phyloP scores from a whole-genome alignment of 1,140 invertebrate genomes.

The Drosophila erecta region DNA sequence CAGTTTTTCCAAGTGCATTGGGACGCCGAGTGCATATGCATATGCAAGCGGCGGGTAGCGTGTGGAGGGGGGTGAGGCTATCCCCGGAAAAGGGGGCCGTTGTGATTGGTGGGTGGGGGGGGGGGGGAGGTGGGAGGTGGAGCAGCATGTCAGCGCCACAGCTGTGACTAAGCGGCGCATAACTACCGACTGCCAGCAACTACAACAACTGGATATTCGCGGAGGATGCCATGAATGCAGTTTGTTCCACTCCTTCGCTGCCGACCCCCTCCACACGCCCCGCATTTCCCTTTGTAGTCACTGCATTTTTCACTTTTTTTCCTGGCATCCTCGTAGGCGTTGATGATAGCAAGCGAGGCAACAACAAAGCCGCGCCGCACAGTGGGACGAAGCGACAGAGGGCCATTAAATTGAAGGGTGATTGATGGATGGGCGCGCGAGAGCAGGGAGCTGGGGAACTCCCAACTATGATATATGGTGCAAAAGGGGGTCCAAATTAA shows the following conservation, averaged over 20 bases:
- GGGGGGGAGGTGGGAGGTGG: neutral
- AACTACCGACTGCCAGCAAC: slow-evolving; percentile 69
- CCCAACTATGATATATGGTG: slow-evolving; percentile 17
- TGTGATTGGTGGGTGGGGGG: no score
- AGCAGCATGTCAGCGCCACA: slow-evolving; percentile 70
- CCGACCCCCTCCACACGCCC: slow-evolving; percentile 1
- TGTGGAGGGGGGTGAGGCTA: neutral
- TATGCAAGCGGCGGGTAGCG: slow-evolving; percentile 46
- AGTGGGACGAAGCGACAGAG: slow-evolving; percentile 31
- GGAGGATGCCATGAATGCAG: slow-evolving; percentile 48
- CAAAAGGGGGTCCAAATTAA: slow-evolving; percentile 3
- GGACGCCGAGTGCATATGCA: slow-evolving; percentile 62
- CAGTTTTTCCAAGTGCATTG: slow-evolving; percentile 24
- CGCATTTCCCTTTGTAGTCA: slow-evolving; percentile 46
- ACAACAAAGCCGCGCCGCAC: slow-evolving; percentile 43
- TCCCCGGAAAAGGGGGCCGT: neutral
- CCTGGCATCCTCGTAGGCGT: slow-evolving; percentile 74
- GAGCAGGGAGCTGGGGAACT: slow-evolving; percentile 15
- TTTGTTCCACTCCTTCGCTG: slow-evolving; percentile 29
- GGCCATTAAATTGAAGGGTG: slow-evolving; percentile 11
- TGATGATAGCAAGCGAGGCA: slow-evolving; percentile 69
- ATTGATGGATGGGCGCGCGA: slow-evolving; percentile 30
- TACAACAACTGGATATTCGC: slow-evolving; percentile 40
- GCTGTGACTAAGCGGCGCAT: slow-evolving; percentile 80
- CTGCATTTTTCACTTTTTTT: slow-evolving; percentile 51